Percentiles rank a stretch among this genome's conserved stretches.
These are phyloP conservation scores for Drosophila funebris DNA, from an alignment of 1,140 invertebrate species.

Conservation along the genomic window DNA sequence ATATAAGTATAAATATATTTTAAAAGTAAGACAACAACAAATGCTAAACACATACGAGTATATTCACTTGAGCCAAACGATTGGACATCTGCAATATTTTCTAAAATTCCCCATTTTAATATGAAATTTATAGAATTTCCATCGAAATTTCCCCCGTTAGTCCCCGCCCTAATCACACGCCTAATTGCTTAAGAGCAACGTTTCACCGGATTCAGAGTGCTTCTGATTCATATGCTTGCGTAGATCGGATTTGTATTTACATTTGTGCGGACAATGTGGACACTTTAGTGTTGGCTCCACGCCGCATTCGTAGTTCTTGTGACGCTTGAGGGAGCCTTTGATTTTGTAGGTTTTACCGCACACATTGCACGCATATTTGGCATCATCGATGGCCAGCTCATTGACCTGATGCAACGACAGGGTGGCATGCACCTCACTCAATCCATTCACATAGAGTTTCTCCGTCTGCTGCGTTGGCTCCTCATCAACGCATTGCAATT, in stretches of 20 bases:
- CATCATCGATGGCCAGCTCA: conserved; percentile 56
- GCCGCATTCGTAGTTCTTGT: conserved; percentile 87
- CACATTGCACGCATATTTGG: conserved; percentile 84
- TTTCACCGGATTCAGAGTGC: conserved; percentile 60
- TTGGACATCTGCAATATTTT: too few species aligned
- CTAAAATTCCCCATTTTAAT: not conserved
- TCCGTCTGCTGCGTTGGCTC: conserved; percentile 32
- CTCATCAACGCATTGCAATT: conserved; percentile 41
- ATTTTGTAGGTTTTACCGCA: conserved; percentile 86
- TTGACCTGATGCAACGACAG: conserved; percentile 53
- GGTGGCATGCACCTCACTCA: conserved; percentile 57
- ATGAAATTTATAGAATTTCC: not conserved
- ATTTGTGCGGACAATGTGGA: conserved; percentile 81
- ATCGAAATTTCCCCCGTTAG: not conserved
- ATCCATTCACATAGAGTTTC: conserved; percentile 56
- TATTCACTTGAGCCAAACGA: not conserved
- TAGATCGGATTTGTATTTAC: conserved; percentile 82
- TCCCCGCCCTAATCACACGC: not conserved
- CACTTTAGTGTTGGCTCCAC: conserved; percentile 84
- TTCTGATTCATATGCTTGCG: conserved; percentile 82
- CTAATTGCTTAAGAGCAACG: conserved; percentile 37
- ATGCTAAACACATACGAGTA: conserved; percentile 35
- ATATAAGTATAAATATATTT: conserved; percentile 22
- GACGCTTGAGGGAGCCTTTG: conserved; percentile 85
- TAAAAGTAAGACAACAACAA: conserved; percentile 68